Conservation (phyloP, 2,113 vertebrate genomes). For the Ascaphus truei region DNA sequence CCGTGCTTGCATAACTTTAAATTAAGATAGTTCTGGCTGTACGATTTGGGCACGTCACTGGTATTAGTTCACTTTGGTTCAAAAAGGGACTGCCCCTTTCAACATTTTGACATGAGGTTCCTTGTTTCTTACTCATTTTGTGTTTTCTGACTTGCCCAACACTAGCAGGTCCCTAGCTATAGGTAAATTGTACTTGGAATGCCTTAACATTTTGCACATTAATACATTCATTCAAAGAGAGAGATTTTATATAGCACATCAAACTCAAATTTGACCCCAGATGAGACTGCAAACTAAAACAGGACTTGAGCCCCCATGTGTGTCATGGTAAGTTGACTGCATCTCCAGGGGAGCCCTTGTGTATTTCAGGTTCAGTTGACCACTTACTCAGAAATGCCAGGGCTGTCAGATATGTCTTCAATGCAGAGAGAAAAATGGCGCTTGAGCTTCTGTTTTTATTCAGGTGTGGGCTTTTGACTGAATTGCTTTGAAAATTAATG, state of each 20-base stretch:
- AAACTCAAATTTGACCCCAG: background rate
- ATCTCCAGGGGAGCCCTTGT: background rate
- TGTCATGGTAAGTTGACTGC: slow-evolving; percentile 4
- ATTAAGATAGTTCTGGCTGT: too few relatives aligned
- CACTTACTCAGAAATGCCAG: slow-evolving; percentile 13
- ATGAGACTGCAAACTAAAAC: background rate
- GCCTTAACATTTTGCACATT: too few relatives aligned
- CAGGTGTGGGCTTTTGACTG: background rate
- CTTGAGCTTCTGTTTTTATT: background rate
- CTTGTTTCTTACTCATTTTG: too few relatives aligned
- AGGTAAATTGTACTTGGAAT: too few relatives aligned
- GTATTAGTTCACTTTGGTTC: too few relatives aligned
- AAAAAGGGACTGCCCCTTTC: too few relatives aligned
- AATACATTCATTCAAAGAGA: background rate
- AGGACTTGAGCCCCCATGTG: background rate
- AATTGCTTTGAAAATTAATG: too few relatives aligned
- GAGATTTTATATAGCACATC: background rate
- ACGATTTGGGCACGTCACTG: too few relatives aligned
- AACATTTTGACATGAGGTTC: too few relatives aligned
- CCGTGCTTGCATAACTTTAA: too few relatives aligned
- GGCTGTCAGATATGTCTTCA: slow-evolving; percentile 10
- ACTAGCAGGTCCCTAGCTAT: too few relatives aligned
- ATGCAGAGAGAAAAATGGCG: background rate
- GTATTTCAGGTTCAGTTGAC: background rate
- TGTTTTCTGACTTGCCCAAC: too few relatives aligned